These are phyloP conservation scores for Actinia tenebrosa DNA, from an alignment of 64 coral and sea anemone species.

Conservation along the genomic window DNA sequence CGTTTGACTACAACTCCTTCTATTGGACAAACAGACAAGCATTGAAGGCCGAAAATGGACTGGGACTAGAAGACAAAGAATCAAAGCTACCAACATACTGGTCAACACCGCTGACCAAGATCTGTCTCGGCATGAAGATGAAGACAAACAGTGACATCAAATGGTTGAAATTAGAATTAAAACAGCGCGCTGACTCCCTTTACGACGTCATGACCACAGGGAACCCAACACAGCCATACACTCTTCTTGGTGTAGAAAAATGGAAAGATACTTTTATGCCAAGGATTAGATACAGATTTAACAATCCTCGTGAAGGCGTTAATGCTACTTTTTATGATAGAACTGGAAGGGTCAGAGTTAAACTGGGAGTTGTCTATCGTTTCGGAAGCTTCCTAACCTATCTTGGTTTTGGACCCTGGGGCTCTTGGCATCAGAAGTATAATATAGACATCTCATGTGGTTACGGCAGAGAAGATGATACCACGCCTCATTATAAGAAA, in stretches of 20 bases:
- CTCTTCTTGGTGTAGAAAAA: neutral
- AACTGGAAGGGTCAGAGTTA: neutral
- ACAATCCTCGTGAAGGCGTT: neutral
- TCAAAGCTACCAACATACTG: conserved; percentile 7
- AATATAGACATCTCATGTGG: neutral
- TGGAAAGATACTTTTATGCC: neutral
- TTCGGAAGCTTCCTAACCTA: neutral
- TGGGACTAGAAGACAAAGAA: neutral
- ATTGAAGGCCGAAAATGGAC: neutral
- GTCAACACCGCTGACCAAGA: conserved; percentile 27
- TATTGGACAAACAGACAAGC: conserved; percentile 17
- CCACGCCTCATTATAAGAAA: neutral
- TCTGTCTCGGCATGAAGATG: conserved; percentile 16
- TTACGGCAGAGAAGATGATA: neutral
- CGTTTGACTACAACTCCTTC: neutral
- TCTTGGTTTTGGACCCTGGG: neutral
- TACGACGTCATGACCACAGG: conserved; percentile 4
- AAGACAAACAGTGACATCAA: neutral
- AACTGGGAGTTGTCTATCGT: neutral
- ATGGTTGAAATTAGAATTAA: conserved; percentile 5
- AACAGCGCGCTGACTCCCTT: neutral
- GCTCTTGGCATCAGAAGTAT: neutral
- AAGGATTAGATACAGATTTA: neutral
- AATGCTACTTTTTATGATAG: neutral
- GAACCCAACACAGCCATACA: neutral